Conservation (phyloP, 2,888 invertebrate species). For the Sclerodermus sp. region DNA sequence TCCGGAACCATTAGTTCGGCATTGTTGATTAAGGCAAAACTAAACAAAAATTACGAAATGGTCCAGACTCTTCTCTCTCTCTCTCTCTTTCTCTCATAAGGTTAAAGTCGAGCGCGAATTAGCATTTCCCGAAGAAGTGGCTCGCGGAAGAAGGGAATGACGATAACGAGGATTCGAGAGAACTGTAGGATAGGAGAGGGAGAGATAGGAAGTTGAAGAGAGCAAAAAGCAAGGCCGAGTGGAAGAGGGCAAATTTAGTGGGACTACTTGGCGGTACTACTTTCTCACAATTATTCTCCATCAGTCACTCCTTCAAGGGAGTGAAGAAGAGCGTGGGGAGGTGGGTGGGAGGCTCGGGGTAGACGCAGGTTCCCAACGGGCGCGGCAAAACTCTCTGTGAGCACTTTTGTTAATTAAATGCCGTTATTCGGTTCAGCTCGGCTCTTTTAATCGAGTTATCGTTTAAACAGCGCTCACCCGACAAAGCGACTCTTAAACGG, state of each 20-base stretch:
- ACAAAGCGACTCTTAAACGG: slow-evolving; percentile 32
- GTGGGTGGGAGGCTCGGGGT: slow-evolving; percentile 15
- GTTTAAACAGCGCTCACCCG: slow-evolving; percentile 41
- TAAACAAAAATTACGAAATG: no score
- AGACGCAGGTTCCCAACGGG: slow-evolving; percentile 6
- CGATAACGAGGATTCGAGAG: neutral
- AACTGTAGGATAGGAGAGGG: slow-evolving; percentile 2
- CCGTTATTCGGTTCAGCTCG: slow-evolving; percentile 46
- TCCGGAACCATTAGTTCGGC: no score
- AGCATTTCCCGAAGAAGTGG: no score
- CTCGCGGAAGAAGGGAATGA: slow-evolving; percentile 19
- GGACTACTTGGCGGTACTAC: slow-evolving; percentile 22
- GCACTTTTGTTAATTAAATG: slow-evolving; percentile 53
- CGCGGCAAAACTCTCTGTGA: slow-evolving; percentile 38
- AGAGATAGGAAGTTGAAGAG: neutral
- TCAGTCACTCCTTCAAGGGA: slow-evolving; percentile 10
- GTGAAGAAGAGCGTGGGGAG: slow-evolving; percentile 4
- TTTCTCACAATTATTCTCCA: slow-evolving; percentile 30
- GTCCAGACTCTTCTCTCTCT: no score
- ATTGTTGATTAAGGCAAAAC: no score
- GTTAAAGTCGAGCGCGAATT: no score
- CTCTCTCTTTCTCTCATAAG: no score
- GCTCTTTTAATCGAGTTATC: slow-evolving; percentile 51
- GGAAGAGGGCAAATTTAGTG: slow-evolving; percentile 18
- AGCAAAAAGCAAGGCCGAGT: slow-evolving; percentile 3